Percentiles rank a stretch among this genome's conserved stretches.
Evolutionary conservation across 2,113 vertebrate species (phyloP).

Genomic region (Cinclus cinclus): DNA sequence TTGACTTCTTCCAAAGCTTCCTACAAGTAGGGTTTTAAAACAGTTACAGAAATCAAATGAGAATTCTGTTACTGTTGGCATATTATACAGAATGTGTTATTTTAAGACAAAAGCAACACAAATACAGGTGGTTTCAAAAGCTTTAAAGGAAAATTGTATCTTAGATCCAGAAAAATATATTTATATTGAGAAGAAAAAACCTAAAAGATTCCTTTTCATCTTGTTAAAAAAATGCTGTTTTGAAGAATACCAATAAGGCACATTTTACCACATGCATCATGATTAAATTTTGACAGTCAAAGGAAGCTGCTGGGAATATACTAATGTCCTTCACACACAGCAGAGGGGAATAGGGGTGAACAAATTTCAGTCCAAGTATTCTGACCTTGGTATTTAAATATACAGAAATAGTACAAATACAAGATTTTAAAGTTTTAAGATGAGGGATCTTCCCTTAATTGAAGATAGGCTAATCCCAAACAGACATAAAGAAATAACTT

Average conservation of each 20-base stretch:
- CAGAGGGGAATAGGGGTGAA: not conserved
- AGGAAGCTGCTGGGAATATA: not conserved
- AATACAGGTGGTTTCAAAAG: not conserved
- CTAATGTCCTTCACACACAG: not conserved
- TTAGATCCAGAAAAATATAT: not conserved
- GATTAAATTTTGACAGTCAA: not conserved
- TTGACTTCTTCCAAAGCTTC: not conserved
- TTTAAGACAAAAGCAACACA: not conserved
- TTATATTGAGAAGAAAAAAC: not conserved
- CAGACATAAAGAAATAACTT: not conserved
- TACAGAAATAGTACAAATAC: not conserved
- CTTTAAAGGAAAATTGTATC: not conserved
- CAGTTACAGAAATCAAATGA: not conserved
- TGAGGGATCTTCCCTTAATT: not conserved
- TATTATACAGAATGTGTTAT: not conserved
- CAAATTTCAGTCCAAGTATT: not conserved
- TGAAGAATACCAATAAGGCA: not conserved
- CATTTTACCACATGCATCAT: not conserved
- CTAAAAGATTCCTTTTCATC: not conserved
- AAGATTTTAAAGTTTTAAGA: not conserved
- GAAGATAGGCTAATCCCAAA: not conserved
- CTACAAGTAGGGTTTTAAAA: not conserved
- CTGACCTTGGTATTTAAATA: not conserved
- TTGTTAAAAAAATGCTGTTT: not conserved
- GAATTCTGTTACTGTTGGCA: not conserved